These are phyloP conservation scores for Chesias legatella DNA, from an alignment of 2,888 invertebrate genomes.

Conservation along the genomic window DNA sequence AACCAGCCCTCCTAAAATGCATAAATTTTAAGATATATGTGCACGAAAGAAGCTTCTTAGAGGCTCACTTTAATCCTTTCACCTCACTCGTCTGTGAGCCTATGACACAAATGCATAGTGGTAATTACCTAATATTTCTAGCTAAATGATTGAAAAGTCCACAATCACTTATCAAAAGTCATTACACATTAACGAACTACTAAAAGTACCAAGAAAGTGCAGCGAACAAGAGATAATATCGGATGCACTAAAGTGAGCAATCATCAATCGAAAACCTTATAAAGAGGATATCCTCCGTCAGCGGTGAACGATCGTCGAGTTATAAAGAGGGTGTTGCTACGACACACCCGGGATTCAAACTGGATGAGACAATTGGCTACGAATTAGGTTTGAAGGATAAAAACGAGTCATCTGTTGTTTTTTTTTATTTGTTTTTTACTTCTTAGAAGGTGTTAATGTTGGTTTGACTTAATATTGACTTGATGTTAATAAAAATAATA, in stretches of 20 bases:
- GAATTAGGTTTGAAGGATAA: slow-evolving; percentile 13
- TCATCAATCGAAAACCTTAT: slow-evolving; percentile 53
- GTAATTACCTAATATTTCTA: too few species aligned
- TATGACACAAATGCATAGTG: too few species aligned
- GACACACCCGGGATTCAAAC: slow-evolving; percentile 29
- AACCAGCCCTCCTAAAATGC: too few species aligned
- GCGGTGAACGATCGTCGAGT: slow-evolving; percentile 27
- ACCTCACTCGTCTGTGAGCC: too few species aligned
- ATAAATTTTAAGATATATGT: too few species aligned
- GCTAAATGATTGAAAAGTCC: not conserved
- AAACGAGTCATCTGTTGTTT: too few species aligned
- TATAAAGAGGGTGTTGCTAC: slow-evolving; percentile 49
- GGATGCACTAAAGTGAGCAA: slow-evolving; percentile 50
- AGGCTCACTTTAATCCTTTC: too few species aligned
- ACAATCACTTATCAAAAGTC: slow-evolving; percentile 1
- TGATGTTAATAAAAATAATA: too few species aligned
- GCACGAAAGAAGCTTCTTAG: too few species aligned
- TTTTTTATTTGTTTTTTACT: too few species aligned
- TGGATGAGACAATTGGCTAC: slow-evolving; percentile 22
- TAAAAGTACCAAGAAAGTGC: slow-evolving; percentile 27
- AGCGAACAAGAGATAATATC: slow-evolving; percentile 32
- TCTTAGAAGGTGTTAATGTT: too few species aligned
- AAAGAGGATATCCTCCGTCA: slow-evolving; percentile 58
- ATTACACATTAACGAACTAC: not conserved
- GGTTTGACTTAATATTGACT: too few species aligned